A percentile compares a stretch with the other conserved stretches of the same genome.
phyloP scores from a whole-genome alignment of 2,113 vertebrate species.

The Indri indri region DNA sequence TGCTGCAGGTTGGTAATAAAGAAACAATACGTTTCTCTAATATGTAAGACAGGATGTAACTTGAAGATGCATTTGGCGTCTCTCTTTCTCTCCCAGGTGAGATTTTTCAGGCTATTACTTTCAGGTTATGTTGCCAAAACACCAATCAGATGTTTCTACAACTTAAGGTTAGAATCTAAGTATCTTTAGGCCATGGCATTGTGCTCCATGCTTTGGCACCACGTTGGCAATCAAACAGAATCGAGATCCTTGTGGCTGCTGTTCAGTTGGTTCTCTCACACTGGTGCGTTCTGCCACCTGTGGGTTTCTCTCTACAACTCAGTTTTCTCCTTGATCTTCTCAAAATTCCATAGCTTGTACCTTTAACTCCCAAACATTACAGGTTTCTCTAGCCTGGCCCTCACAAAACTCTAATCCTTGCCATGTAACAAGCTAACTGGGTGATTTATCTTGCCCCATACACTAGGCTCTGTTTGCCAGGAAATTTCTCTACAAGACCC shows the following conservation, averaged over 20 bases:
- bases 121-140: neutral
- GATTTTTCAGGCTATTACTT: neutral
- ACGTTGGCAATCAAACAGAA: neutral
- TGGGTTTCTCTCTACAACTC: neutral
- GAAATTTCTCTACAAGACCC: neutral
- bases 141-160: neutral
- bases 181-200: neutral
- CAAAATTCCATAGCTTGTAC: neutral
- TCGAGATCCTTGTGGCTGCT: neutral
- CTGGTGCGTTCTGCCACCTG: neutral
- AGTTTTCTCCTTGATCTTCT: neutral
- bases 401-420: neutral
- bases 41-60: neutral
- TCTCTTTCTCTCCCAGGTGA: neutral
- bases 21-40: neutral
- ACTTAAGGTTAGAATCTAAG: neutral
- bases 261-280: neutral
- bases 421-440: neutral
- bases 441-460: neutral
- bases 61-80: neutral
- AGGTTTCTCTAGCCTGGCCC: neutral
- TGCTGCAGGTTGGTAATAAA: neutral
- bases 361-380: neutral
- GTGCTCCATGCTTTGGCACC: neutral
- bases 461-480: neutral